Evolutionary conservation across 30 jellyfish, hydroid and myxozoan genomes (phyloP), one percentile per base, ranked within the genome.

Genomic region (Turritopsis rubra): DNA sequence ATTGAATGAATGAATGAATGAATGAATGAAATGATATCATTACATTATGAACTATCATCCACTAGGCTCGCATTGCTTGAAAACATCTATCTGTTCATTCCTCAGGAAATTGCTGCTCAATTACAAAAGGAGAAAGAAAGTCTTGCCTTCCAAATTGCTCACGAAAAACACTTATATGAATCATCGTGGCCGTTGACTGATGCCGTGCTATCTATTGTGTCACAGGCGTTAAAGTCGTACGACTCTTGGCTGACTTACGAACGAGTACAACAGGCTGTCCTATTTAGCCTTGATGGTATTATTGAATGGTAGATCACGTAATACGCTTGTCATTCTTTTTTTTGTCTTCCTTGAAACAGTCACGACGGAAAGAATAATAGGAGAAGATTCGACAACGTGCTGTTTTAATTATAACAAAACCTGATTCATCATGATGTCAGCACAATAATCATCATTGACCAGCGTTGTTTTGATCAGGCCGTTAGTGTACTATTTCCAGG

Each of bases 111-210:
- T 52, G 96, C 96, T 4, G 95, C 95, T 19, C 75, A 86, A 27
- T 73, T 88, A 20, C 79, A 77, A 19, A 66, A 70, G 22, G 95
- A 88, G 30, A 89, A 87, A 18, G 87, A 91, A 77, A 75, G 80
- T 0, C 84, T 87, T 9, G 98, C 94, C 29, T 90, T 91, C 18
- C 52, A 83, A 52, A 85, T 85, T 79, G 88, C 92, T 21, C 85
- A 85, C 30, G 93, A 81, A 18, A 88, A 89, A 30, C 92, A 85
- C 25, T 25, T 82, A 7, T 82, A 65, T 71, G 95, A 91, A 26
- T 77, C 87, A 1, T 95, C 96, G 18, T 93, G 98, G 98, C 98
- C 96, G 53, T 88, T 93, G 16, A 84, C 98, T 18, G 96, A 93
- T 85, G 96, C 98, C 8, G 89, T 88, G 27, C 85, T 93, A 80